Conservation (phyloP, 2,113 vertebrate genomes). For the Varanus salvator region DNA sequence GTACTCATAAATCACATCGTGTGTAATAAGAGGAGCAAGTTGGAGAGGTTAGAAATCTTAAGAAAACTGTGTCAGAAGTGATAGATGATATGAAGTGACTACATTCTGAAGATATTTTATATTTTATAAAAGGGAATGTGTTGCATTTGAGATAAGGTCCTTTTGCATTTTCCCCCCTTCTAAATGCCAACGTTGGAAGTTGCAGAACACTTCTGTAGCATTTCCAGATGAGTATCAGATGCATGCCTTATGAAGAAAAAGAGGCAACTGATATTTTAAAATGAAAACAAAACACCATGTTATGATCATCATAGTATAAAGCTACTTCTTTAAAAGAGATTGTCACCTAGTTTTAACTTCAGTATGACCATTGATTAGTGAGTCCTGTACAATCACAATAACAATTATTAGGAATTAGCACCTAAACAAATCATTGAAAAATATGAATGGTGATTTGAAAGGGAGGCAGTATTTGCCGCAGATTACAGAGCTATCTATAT, state of each 20-base stretch:
- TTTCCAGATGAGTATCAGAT: conserved; percentile 42
- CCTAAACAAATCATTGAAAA: not conserved
- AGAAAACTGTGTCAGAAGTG: conserved; percentile 70
- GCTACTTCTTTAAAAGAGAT: conserved; percentile 13
- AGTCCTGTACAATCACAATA: not conserved
- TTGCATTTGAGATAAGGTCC: conserved; percentile 66
- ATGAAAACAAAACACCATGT: not conserved
- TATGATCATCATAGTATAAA: not conserved
- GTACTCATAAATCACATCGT: conserved; percentile 72
- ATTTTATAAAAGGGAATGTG: conserved; percentile 59
- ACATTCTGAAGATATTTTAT: conserved; percentile 66
- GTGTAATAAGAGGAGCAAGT: conserved; percentile 67
- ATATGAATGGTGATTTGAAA: not conserved
- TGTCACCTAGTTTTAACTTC: not conserved
- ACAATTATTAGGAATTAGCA: not conserved
- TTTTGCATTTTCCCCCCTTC: conserved; percentile 42
- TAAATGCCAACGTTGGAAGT: conserved; percentile 31
- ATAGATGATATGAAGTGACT: conserved; percentile 72
- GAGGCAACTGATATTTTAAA: not conserved
- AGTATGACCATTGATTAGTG: not conserved
- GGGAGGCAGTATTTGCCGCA: not conserved
- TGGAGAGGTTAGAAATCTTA: conserved; percentile 73
- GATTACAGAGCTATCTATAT: not conserved
- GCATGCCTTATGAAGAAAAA: conserved; percentile 12
- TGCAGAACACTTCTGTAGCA: conserved; percentile 21